Evolutionary conservation across 2,797 vertebrate species (phyloP).

Genomic region (Nyctalus aviator): DNA sequence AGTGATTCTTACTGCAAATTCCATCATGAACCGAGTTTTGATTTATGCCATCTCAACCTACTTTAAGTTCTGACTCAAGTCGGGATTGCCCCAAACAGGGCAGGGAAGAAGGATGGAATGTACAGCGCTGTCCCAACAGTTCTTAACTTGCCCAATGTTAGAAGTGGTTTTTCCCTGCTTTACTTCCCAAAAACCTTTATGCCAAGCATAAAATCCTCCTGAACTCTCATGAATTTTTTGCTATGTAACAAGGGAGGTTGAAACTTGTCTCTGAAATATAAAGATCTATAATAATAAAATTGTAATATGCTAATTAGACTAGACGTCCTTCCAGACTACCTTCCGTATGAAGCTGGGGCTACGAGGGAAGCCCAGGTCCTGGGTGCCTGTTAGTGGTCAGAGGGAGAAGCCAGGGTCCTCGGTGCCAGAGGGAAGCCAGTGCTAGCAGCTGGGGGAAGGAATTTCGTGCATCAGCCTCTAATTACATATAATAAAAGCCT

Average conservation of each 20-base stretch:
- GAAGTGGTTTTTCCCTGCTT: not conserved
- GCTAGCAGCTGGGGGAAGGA: no score
- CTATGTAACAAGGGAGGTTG: not conserved
- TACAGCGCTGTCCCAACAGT: not conserved
- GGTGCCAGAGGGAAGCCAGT: no score
- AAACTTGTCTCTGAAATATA: conserved; percentile 40
- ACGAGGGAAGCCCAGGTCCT: no score
- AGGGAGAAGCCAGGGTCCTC: no score
- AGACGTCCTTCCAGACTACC: no score
- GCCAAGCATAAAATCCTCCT: not conserved
- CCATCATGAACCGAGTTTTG: not conserved
- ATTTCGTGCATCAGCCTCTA: no score
- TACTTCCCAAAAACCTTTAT: conserved; percentile 34
- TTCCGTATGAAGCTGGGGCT: no score
- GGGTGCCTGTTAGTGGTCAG: no score
- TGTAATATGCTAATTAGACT: no score
- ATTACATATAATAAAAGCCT: conserved; percentile 4
- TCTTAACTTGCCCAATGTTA: conserved; percentile 57
- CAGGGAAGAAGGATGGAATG: conserved; percentile 40
- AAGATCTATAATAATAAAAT: not conserved
- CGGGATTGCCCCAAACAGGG: conserved; percentile 30
- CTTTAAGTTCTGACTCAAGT: conserved; percentile 64
- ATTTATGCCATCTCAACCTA: conserved; percentile 32
- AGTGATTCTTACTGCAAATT: conserved; percentile 55
- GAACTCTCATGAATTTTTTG: not conserved